A percentile compares a stretch with the other conserved stretches of the same genome.
Evolutionary conservation across 2,797 vertebrate species (phyloP).

Genomic region (Moxostoma hubbsi): DNA sequence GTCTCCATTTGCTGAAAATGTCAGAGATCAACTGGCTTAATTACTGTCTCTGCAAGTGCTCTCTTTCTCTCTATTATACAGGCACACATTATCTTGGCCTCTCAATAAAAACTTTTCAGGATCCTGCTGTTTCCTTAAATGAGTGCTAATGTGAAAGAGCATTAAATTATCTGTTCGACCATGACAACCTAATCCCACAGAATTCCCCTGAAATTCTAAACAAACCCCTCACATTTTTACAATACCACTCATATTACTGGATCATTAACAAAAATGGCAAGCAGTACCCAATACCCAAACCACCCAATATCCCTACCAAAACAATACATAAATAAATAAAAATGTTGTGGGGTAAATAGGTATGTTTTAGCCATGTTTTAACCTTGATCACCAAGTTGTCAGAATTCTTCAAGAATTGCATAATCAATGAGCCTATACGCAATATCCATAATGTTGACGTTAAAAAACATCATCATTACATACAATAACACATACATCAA

Average conservation of each 20-base stretch:
- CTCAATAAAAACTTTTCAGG: background rate
- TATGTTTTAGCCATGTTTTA: too few species aligned
- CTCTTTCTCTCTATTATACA: background rate
- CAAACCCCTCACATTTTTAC: background rate
- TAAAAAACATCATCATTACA: too few species aligned
- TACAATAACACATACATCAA: too few species aligned
- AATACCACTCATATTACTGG: background rate
- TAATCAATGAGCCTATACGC: too few species aligned
- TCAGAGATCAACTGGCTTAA: constrained; percentile 41
- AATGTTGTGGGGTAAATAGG: too few species aligned
- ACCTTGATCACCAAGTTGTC: too few species aligned
- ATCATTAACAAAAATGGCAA: background rate
- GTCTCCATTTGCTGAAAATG: constrained; percentile 27
- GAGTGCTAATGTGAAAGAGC: constrained; percentile 46
- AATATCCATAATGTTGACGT: too few species aligned
- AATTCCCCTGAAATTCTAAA: constrained; percentile 11
- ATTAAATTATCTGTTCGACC: constrained; percentile 41
- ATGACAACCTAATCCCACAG: constrained; percentile 5
- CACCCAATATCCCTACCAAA: too few species aligned
- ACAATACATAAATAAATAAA: too few species aligned
- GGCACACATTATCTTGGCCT: background rate
- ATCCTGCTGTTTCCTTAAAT: constrained; percentile 44
- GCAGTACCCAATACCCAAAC: too few species aligned
- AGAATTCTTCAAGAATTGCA: too few species aligned
- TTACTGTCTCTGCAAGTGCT: constrained; percentile 2